phyloP scores from a whole-genome alignment of 1,140 invertebrate genomes.

The Temnothorax nylanderi region DNA sequence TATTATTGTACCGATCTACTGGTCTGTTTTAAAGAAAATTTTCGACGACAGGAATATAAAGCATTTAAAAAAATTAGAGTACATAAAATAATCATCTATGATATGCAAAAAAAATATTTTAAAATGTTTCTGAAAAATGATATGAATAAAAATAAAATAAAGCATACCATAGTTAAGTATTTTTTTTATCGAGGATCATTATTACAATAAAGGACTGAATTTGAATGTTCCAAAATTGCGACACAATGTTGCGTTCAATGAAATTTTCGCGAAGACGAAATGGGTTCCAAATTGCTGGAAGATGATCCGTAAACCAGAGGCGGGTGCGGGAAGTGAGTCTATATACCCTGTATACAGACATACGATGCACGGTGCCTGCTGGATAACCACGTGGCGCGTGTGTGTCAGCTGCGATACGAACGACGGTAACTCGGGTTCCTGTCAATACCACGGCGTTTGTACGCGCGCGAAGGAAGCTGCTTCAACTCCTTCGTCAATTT shows the following conservation, averaged over 20 bases:
- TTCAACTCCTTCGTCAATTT: constrained; percentile 63
- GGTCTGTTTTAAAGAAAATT: background rate
- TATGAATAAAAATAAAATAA: constrained; percentile 4
- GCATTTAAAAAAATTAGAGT: background rate
- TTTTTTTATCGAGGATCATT: background rate
- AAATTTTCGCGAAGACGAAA: background rate
- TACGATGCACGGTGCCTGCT: constrained; percentile 53
- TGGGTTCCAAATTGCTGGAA: background rate
- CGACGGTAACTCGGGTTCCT: constrained; percentile 65
- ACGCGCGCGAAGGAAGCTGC: constrained; percentile 63
- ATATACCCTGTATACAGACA: constrained; percentile 6
- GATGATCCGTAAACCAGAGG: background rate
- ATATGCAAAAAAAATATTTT: background rate
- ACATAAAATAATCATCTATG: background rate
- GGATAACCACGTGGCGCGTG: constrained; percentile 77
- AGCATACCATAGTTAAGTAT: background rate
- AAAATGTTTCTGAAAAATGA: no score
- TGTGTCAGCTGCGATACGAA: constrained; percentile 80
- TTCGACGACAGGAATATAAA: background rate
- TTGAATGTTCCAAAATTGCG: background rate
- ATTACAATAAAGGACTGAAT: background rate
- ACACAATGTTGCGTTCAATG: background rate
- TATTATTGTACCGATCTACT: background rate
- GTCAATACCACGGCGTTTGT: constrained; percentile 46
- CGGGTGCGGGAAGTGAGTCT: background rate